Conservation (phyloP, 2,888 invertebrate genomes). For the Harpalus rufipes region DNA sequence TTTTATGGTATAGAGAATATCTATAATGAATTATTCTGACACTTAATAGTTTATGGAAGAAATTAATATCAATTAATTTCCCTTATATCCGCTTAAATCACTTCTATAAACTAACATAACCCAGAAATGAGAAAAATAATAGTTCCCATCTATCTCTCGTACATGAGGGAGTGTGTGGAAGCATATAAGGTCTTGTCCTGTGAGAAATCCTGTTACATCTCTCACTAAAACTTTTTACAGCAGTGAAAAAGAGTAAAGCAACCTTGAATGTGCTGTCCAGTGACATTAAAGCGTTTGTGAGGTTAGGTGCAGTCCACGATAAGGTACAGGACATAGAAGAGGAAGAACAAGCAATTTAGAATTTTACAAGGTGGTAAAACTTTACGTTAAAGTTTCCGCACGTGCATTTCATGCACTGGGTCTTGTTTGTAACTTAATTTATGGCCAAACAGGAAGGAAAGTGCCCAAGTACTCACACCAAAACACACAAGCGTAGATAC, state of each 20-base stretch:
- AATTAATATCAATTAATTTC: neutral
- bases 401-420: constrained; percentile 56
- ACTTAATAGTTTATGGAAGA: neutral
- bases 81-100: neutral
- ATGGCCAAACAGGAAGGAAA: constrained; percentile 53
- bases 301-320: constrained; percentile 26
- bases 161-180: neutral
- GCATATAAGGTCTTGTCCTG: constrained; percentile 45
- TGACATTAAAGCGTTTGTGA: constrained; percentile 52
- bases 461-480: constrained; percentile 11
- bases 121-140: neutral
- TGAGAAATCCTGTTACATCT: constrained; percentile 46
- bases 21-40: no score
- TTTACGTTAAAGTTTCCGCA: constrained; percentile 20
- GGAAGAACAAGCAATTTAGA: constrained; percentile 50
- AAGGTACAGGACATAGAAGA: constrained; percentile 1
- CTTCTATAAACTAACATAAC: neutral
- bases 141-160: constrained; percentile 6
- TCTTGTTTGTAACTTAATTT: constrained; percentile 62
- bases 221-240: constrained; percentile 50
- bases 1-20: no score
- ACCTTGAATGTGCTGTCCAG: constrained; percentile 15
- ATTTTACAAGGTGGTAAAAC: constrained; percentile 63
- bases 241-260: constrained; percentile 16
- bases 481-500: neutral